Conservation (phyloP, 2,113 vertebrate genomes). For the Ictalurus punctatus region DNA sequence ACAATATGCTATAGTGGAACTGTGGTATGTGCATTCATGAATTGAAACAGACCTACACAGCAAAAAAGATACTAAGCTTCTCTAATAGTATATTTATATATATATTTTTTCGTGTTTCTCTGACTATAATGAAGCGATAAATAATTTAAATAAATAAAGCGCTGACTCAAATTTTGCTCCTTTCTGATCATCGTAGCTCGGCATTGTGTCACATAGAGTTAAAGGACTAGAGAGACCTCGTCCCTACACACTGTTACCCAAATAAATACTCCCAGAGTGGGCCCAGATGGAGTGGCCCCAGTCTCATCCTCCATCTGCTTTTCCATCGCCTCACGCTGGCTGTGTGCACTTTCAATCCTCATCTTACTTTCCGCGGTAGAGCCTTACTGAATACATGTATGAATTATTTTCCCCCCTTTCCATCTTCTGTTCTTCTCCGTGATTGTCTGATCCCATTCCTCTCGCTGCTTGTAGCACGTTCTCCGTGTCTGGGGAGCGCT, state of each 20-base stretch:
- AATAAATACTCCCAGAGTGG: conserved; percentile 22
- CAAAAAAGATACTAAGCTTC: too few species aligned
- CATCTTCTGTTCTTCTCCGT: not conserved
- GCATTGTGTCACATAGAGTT: not conserved
- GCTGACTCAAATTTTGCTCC: not conserved
- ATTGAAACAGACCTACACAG: too few species aligned
- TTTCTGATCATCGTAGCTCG: not conserved
- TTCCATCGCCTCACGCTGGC: conserved; percentile 14
- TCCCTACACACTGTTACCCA: conserved; percentile 13
- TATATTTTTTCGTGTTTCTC: too few species aligned
- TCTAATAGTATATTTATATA: too few species aligned
- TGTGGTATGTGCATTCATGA: too few species aligned
- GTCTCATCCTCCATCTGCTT: conserved; percentile 33
- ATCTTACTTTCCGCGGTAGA: conserved; percentile 4
- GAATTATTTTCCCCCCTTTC: not conserved
- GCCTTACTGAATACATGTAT: conserved; percentile 4
- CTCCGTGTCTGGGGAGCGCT: conserved; percentile 24
- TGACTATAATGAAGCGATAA: too few species aligned
- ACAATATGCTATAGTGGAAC: too few species aligned
- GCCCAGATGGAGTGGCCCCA: conserved; percentile 22
- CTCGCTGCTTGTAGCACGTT: not conserved
- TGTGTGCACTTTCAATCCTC: conserved; percentile 11
- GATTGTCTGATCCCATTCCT: conserved; percentile 18
- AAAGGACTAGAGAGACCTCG: not conserved
- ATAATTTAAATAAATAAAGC: too few species aligned